These are phyloP conservation scores for Scolanthus callimorphus DNA, from an alignment of 92 coral and sea anemone species.

Conservation along the genomic window DNA sequence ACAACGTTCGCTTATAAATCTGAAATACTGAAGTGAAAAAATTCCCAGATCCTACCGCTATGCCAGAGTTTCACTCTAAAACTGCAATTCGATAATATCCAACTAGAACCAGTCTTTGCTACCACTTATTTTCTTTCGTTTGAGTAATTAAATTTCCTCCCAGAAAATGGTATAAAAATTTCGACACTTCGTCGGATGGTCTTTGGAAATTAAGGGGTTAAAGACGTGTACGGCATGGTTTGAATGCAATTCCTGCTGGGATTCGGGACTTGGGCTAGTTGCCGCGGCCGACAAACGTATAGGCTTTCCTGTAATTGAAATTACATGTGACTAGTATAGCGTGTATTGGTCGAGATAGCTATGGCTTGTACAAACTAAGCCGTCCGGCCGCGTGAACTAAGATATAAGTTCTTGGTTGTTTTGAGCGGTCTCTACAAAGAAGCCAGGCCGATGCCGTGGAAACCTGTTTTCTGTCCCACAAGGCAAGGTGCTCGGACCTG, in stretches of 20 bases:
- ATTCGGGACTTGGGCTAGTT: slow-evolving; percentile 13
- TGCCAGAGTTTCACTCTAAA: no score
- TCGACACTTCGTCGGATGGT: slow-evolving; percentile 12
- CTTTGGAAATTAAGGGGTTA: slow-evolving; percentile 32
- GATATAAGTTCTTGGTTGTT: not conserved
- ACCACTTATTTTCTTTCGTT: no score
- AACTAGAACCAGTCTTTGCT: no score
- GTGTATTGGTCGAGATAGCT: slow-evolving; percentile 25
- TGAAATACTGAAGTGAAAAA: no score
- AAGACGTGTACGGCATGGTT: slow-evolving; percentile 16
- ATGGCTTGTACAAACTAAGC: not conserved
- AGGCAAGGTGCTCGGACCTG: no score
- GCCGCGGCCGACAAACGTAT: slow-evolving; percentile 51
- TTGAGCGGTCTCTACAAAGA: not conserved
- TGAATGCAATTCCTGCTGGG: slow-evolving; percentile 42
- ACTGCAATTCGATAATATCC: no score
- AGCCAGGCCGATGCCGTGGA: no score
- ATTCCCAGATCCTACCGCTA: no score
- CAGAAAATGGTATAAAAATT: no score
- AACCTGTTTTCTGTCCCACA: no score
- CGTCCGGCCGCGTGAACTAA: slow-evolving; percentile 4
- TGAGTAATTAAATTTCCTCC: no score
- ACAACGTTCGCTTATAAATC: no score
- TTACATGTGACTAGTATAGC: slow-evolving; percentile 46
- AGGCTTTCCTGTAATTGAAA: slow-evolving; percentile 48